A percentile compares a stretch with the other conserved stretches of the same genome.
Evolutionary conservation across 2,888 invertebrate genomes (phyloP).

Genomic region (Lacanobia oleracea): DNA sequence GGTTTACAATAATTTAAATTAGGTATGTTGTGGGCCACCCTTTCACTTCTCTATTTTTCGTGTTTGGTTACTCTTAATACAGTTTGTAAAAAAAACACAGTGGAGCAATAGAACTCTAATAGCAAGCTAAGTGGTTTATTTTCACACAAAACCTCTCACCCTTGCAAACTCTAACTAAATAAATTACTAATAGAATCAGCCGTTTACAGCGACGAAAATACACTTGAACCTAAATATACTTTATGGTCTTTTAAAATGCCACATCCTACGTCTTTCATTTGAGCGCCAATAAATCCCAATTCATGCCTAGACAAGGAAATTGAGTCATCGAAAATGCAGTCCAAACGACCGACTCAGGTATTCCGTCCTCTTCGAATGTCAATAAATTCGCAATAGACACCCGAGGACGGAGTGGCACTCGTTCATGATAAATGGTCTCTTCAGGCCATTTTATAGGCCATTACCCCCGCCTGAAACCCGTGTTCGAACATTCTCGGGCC

Average conservation of each 20-base stretch:
- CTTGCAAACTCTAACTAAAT: no score
- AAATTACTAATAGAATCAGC: slow-evolving; percentile 2
- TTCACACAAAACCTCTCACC: not conserved
- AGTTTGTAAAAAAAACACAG: not conserved
- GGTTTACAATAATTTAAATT: no score
- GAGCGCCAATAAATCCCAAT: slow-evolving; percentile 40
- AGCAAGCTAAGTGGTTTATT: slow-evolving; percentile 1
- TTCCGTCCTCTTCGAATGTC: slow-evolving; percentile 50
- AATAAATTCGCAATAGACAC: slow-evolving; percentile 62
- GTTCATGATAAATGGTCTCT: slow-evolving; percentile 69
- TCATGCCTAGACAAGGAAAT: slow-evolving; percentile 38
- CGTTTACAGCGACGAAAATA: slow-evolving; percentile 4
- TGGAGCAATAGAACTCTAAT: not conserved
- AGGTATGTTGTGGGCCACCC: no score
- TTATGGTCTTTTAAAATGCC: slow-evolving; percentile 16
- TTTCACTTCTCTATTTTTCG: no score
- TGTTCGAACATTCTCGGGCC: slow-evolving; percentile 61
- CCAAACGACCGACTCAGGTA: slow-evolving; percentile 50
- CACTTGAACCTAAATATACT: not conserved
- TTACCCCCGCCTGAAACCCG: slow-evolving; percentile 55
- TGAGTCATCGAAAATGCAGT: slow-evolving; percentile 54
- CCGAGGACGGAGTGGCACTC: slow-evolving; percentile 52
- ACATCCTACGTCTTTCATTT: slow-evolving; percentile 1
- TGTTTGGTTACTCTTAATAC: not conserved
- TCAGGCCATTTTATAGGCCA: slow-evolving; percentile 70